These are phyloP conservation scores for Neolamprologus brichardi DNA, from an alignment of 2,113 vertebrate species.

Conservation along the genomic window DNA sequence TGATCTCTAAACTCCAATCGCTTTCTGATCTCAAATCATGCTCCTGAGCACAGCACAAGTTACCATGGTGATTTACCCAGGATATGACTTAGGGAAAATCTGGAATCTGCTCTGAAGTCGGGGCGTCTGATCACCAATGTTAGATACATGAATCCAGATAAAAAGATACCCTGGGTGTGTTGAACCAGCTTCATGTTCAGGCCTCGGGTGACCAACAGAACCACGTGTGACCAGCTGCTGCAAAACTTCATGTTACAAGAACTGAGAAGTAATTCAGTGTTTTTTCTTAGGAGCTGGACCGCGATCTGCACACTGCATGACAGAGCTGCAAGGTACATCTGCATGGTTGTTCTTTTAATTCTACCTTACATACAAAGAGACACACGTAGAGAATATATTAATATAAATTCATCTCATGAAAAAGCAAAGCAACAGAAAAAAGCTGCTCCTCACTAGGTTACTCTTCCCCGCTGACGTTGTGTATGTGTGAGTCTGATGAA, in stretches of 20 bases:
- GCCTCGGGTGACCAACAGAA: not conserved
- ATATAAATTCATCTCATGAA: too few species aligned
- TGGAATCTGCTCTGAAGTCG: not conserved
- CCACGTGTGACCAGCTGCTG: not conserved
- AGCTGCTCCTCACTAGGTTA: not conserved
- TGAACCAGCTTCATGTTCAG: not conserved
- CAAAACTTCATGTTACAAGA: not conserved
- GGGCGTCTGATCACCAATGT: not conserved
- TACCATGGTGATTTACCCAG: not conserved
- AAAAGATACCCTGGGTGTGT: rapidly evolving
- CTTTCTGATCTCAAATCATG: rapidly evolving
- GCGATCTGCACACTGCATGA: not conserved
- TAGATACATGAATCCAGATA: not conserved
- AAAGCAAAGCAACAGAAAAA: not conserved
- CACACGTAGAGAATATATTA: rapidly evolving
- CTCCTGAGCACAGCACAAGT: not conserved
- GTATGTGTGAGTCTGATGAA: not conserved
- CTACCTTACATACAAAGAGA: rapidly evolving
- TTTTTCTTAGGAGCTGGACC: not conserved
- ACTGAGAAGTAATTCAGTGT: not conserved
- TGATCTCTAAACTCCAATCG: not conserved
- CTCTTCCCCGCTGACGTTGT: rapidly evolving
- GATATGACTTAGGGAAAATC: not conserved
- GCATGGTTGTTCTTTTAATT: not conserved
- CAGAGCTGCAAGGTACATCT: not conserved